Conservation (phyloP, 1,140 invertebrate species). For the Eriosoma lanigerum region DNA sequence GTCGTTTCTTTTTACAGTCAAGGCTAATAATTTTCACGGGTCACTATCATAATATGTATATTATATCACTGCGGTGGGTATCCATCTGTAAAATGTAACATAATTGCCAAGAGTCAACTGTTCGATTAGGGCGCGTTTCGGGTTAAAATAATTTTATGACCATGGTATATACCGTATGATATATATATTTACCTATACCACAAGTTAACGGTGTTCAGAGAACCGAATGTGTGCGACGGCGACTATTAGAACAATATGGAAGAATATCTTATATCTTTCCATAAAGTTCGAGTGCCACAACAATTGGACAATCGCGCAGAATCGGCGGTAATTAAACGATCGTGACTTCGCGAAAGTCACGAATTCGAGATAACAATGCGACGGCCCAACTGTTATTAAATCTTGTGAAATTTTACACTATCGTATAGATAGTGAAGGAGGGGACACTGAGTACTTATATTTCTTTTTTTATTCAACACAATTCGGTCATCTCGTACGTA, state of each 20-base stretch:
- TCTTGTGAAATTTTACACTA: constrained; percentile 33
- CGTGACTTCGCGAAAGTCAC: constrained; percentile 46
- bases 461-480: constrained; percentile 14
- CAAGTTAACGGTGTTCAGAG: background rate
- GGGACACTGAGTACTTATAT: background rate
- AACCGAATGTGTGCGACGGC: background rate
- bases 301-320: constrained; percentile 39
- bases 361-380: constrained; percentile 38
- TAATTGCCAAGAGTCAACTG: too few species aligned
- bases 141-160: too few species aligned
- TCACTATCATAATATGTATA: background rate
- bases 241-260: background rate
- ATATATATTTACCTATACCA: too few species aligned
- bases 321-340: constrained; percentile 39
- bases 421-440: constrained; percentile 14
- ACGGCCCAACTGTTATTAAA: constrained; percentile 35
- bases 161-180: too few species aligned
- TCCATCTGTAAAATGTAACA: background rate
- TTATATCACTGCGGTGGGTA: background rate
- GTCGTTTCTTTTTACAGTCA: background rate
- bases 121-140: too few species aligned
- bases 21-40: background rate
- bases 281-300: constrained; percentile 25
- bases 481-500: background rate
- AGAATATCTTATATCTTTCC: constrained; percentile 7